Evolutionary conservation across 1,140 invertebrate species (phyloP).

Genomic region (Drosophila orosa): DNA sequence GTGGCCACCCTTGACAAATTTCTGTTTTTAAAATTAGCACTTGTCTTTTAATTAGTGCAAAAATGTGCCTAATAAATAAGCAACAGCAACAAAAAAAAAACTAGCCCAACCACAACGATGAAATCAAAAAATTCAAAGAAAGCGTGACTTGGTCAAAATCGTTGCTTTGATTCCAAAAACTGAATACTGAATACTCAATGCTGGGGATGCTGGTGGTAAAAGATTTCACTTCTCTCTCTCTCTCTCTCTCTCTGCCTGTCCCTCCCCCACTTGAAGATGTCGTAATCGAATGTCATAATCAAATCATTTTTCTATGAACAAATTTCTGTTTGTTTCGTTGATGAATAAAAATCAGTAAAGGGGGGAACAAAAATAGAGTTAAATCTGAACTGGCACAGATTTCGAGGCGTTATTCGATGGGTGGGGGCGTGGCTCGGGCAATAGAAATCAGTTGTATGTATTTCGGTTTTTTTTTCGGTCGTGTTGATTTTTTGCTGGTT

Average conservation of each 20-base stretch:
- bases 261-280: slow-evolving; percentile 49
- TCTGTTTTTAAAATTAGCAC: slow-evolving; percentile 61
- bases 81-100: background rate
- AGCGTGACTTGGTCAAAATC: slow-evolving; percentile 64
- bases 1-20: slow-evolving; percentile 61
- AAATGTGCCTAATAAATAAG: slow-evolving; percentile 21
- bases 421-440: slow-evolving; percentile 41
- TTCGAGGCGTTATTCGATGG: slow-evolving; percentile 30
- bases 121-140: slow-evolving; percentile 46
- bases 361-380: background rate
- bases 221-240: slow-evolving; percentile 39
- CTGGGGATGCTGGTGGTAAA: slow-evolving; percentile 32
- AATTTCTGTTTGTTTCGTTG: slow-evolving; percentile 46
- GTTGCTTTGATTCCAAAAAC: slow-evolving; percentile 7
- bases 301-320: slow-evolving; percentile 51
- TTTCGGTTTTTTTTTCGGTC: slow-evolving; percentile 24
- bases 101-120: background rate
- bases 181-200: background rate
- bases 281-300: slow-evolving; percentile 76
- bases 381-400: slow-evolving; percentile 31
- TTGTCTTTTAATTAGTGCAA: slow-evolving; percentile 73
- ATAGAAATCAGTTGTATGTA: slow-evolving; percentile 54
- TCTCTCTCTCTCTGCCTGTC: background rate
- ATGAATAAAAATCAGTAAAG: slow-evolving; percentile 31
- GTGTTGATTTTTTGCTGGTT: slow-evolving; percentile 38